These are phyloP conservation scores for Meganola albula DNA, from an alignment of 2,888 invertebrate species.

Conservation along the genomic window DNA sequence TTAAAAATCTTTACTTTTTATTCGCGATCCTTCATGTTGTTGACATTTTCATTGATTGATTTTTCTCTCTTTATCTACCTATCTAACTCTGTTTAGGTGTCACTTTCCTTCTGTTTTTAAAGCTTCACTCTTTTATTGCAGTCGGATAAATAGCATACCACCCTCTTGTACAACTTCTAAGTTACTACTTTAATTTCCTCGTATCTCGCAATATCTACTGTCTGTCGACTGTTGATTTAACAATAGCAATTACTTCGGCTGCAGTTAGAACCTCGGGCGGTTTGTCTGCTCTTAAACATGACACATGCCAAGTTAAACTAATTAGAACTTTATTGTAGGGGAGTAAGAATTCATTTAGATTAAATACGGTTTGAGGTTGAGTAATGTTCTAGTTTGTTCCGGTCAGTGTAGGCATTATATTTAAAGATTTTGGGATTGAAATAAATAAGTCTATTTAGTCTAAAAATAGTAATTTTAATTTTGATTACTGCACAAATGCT, in stretches of 20 bases:
- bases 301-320: conserved; percentile 69
- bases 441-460: no score
- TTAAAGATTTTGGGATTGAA: no score
- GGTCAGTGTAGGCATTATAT: no score
- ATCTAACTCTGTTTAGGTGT: neutral
- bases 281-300: conserved; percentile 65
- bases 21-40: no score
- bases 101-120: neutral
- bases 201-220: conserved; percentile 17
- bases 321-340: conserved; percentile 63
- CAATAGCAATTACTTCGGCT: conserved; percentile 64
- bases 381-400: no score
- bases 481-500: no score
- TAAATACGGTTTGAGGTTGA: no score
- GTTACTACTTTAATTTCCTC: neutral
- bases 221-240: conserved; percentile 45
- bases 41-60: no score
- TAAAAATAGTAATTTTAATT: no score
- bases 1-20: no score
- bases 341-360: conserved; percentile 50
- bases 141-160: neutral
- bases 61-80: no score
- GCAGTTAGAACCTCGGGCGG: conserved; percentile 35
- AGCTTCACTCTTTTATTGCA: conserved; percentile 1
- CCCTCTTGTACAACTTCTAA: neutral